These are phyloP conservation scores for Oscheius sp. DNA, from an alignment of 2,888 invertebrate genomes.

Conservation along the genomic window DNA sequence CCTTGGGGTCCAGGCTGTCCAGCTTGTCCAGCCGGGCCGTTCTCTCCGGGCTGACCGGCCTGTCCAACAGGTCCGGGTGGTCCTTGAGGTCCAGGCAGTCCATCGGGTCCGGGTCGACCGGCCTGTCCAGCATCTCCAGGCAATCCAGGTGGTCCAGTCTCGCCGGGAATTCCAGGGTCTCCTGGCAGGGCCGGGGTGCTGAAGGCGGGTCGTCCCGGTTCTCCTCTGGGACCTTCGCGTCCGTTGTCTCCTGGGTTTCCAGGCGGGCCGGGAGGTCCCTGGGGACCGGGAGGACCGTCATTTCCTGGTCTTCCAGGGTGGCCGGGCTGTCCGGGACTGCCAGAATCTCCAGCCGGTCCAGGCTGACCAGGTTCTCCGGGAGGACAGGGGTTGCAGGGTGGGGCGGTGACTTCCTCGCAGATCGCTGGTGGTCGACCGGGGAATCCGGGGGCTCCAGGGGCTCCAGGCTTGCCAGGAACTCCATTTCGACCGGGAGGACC, in stretches of 20 bases:
- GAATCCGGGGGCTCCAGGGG: constrained; percentile 72
- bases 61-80: constrained; percentile 62
- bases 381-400: constrained; percentile 72
- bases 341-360: constrained; percentile 63
- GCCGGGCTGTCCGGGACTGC: constrained; percentile 60
- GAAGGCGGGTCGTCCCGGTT: constrained; percentile 72
- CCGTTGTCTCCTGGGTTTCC: constrained; percentile 67
- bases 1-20: constrained; percentile 68
- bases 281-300: constrained; percentile 70
- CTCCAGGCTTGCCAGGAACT: constrained; percentile 71
- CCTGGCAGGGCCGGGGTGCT: constrained; percentile 72
- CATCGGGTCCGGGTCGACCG: constrained; percentile 61
- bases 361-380: constrained; percentile 71
- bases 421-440: constrained; percentile 72
- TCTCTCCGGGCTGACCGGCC: constrained; percentile 61
- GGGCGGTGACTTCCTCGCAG: constrained; percentile 72
- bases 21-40: constrained; percentile 59
- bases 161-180: constrained; percentile 72
- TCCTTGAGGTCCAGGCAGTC: constrained; percentile 64
- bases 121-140: constrained; percentile 69
- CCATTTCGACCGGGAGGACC: constrained; percentile 71
- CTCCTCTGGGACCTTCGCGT: constrained; percentile 71
- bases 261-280: constrained; percentile 70
- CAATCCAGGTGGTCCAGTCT: constrained; percentile 69
- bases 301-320: constrained; percentile 71